Conservation (phyloP, 53 echinoderm and acorn worm genomes). For the Stichopus horrens region DNA sequence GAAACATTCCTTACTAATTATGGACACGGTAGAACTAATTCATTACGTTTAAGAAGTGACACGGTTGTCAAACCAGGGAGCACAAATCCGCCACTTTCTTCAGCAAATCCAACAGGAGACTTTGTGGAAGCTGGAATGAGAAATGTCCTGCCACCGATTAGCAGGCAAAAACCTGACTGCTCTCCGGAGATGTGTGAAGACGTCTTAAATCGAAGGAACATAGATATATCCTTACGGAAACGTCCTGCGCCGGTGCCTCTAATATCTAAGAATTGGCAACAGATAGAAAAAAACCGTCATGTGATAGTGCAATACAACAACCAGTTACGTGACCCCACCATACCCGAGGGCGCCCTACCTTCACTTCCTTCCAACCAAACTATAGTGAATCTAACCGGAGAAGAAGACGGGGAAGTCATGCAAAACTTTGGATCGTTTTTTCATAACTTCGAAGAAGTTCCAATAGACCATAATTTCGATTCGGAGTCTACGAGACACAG, state of each 20-base stretch:
- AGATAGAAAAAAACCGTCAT: constrained; percentile 5
- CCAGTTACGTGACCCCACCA: not conserved
- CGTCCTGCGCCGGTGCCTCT: constrained; percentile 32
- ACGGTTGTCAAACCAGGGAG: not conserved
- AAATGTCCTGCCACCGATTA: not conserved
- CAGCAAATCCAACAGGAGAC: not conserved
- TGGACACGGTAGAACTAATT: not conserved
- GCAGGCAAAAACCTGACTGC: not conserved
- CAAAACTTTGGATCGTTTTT: constrained; percentile 37
- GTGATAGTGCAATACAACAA: constrained; percentile 33
- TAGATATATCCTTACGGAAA: not conserved
- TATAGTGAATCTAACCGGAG: constrained; percentile 36
- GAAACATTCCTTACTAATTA: not conserved
- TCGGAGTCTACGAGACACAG: not conserved
- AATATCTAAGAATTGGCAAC: constrained; percentile 7
- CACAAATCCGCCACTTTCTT: not conserved
- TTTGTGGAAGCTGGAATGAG: not conserved
- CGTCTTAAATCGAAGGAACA: not conserved
- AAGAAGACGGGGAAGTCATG: constrained; percentile 39
- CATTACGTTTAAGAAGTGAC: not conserved
- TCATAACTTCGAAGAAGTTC: constrained; percentile 27
- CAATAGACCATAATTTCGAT: constrained; percentile 25
- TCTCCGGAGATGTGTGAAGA: constrained; percentile 31
- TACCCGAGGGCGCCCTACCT: not conserved
- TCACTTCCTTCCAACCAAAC: constrained; percentile 5